Conservation (phyloP, 2,113 vertebrate species). For the Spilogale gracilis region DNA sequence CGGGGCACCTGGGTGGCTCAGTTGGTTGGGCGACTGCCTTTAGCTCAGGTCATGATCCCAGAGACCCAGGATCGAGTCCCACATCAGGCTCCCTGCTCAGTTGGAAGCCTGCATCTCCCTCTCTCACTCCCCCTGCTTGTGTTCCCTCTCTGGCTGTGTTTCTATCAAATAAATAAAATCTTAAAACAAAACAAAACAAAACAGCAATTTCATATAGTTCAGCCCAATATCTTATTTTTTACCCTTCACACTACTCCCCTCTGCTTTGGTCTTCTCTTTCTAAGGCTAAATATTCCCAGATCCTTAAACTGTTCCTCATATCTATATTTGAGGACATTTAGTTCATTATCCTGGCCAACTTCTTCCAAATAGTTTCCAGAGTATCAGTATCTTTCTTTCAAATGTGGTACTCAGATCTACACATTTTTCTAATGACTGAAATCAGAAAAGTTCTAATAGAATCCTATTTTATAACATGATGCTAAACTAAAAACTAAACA, state of each 20-base stretch:
- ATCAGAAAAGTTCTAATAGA: conserved; percentile 5
- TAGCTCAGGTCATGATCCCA: no score
- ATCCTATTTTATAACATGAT: not conserved
- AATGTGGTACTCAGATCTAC: not conserved
- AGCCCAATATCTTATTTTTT: not conserved
- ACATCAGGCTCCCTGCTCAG: no score
- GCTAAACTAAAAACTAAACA: not conserved
- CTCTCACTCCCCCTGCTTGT: no score
- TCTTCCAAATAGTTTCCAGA: not conserved
- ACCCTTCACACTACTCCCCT: not conserved
- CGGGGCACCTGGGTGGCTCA: no score
- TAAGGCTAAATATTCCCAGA: not conserved
- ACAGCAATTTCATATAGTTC: not conserved
- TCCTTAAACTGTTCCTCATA: not conserved
- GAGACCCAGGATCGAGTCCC: no score
- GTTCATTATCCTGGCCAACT: not conserved
- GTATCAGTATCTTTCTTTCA: conserved; percentile 18
- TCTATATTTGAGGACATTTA: not conserved
- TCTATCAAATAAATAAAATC: no score
- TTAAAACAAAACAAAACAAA: no score
- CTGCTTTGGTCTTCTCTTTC: not conserved
- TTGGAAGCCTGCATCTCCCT: no score
- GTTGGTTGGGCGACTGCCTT: no score
- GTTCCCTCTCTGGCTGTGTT: no score
- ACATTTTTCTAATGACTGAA: not conserved